These are phyloP conservation scores for Esox lucius DNA, from an alignment of 2,797 vertebrate genomes.

Conservation along the genomic window DNA sequence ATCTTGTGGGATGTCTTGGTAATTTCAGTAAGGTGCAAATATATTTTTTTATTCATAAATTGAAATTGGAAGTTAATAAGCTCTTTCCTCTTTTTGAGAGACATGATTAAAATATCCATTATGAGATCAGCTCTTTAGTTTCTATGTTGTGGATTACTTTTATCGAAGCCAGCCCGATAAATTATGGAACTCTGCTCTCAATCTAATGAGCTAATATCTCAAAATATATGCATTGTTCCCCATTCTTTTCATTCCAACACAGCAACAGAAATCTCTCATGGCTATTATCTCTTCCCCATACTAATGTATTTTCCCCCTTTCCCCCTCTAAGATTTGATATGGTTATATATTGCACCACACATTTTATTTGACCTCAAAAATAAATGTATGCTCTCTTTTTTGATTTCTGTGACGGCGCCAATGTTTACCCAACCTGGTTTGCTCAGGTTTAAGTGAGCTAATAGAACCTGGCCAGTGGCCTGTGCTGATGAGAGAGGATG, in stretches of 20 bases:
- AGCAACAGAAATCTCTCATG: slow-evolving; percentile 61
- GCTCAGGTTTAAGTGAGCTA: slow-evolving; percentile 62
- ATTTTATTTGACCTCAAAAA: slow-evolving; percentile 9
- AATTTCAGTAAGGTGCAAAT: slow-evolving; percentile 65
- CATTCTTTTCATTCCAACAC: slow-evolving; percentile 62
- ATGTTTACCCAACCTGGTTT: slow-evolving; percentile 61
- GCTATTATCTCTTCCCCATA: slow-evolving; percentile 57
- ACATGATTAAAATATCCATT: slow-evolving; percentile 80
- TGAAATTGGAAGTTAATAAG: slow-evolving; percentile 77
- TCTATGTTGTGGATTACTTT: slow-evolving; percentile 78
- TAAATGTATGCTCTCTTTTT: not conserved
- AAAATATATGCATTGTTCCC: slow-evolving; percentile 73
- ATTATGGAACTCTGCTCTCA: slow-evolving; percentile 73
- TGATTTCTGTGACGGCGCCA: slow-evolving; percentile 38
- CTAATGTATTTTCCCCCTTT: not conserved
- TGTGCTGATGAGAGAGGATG: slow-evolving; percentile 64
- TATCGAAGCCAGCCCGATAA: slow-evolving; percentile 73
- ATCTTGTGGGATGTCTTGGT: slow-evolving; percentile 59
- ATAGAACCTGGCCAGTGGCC: slow-evolving; percentile 65
- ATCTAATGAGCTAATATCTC: slow-evolving; percentile 74
- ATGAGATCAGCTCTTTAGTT: slow-evolving; percentile 78
- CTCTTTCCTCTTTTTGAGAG: slow-evolving; percentile 69
- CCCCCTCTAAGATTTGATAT: not conserved
- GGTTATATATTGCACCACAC: slow-evolving; percentile 3
- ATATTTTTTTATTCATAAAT: slow-evolving; percentile 71